These are phyloP conservation scores for Mesocricetus auratus DNA, from an alignment of 2,113 vertebrate species.

Conservation along the genomic window DNA sequence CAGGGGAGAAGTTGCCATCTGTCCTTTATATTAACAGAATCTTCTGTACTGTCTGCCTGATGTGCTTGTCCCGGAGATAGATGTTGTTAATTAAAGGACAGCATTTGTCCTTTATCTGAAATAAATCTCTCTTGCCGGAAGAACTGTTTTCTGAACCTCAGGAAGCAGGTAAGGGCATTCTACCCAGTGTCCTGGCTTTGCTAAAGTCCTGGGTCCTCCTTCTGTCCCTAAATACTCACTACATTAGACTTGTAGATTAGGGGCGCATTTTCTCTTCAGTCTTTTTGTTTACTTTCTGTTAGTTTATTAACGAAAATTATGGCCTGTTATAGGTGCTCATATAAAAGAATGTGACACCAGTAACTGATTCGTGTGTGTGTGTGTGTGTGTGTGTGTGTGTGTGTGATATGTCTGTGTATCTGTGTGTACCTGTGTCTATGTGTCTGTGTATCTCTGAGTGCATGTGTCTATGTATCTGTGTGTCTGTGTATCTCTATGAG, in stretches of 20 bases:
- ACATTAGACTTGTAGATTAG: neutral
- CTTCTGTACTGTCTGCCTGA: slow-evolving; percentile 87
- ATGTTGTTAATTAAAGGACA: slow-evolving; percentile 90
- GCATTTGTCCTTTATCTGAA: slow-evolving; percentile 86
- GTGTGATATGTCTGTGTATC: neutral
- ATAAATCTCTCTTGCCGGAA: slow-evolving; percentile 68
- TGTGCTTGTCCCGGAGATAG: slow-evolving; percentile 89
- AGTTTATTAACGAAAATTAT: neutral
- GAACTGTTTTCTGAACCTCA: slow-evolving; percentile 64
- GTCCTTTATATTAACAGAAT: slow-evolving; percentile 89
- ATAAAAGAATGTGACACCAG: neutral
- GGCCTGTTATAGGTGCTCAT: neutral
- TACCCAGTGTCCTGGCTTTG: neutral
- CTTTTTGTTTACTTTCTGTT: neutral
- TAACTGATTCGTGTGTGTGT: neutral
- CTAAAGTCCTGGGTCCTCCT: neutral
- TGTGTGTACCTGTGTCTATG: neutral
- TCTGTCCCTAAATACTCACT: neutral
- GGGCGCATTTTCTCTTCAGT: neutral
- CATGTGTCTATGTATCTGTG: neutral
- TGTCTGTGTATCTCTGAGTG: neutral
- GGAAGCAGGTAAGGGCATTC: slow-evolving; percentile 58
- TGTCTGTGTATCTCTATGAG: fast-evolving
- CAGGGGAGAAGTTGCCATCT: slow-evolving; percentile 89
- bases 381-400: neutral